Evolutionary conservation across 2,113 vertebrate species (phyloP), one percentile per base, ranked within the genome.

Genomic region (Lagopus muta): DNA sequence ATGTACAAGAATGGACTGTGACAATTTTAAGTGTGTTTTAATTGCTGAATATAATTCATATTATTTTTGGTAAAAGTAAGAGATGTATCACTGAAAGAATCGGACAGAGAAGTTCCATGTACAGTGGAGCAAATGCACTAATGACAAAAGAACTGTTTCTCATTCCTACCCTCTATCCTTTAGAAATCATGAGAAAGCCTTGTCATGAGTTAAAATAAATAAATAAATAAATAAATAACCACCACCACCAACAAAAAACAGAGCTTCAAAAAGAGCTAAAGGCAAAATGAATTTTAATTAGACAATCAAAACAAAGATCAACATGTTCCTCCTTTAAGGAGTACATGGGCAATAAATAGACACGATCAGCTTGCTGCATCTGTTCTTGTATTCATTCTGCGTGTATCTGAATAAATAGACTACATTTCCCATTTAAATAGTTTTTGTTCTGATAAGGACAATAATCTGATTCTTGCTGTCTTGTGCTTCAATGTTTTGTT

Each of bases 221-320:
- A 38, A 34, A 42, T 36, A 36, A 36, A 36, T 36, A 36, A 36
- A 38, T 38, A 38, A 38, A 38, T 4, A 38, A 38, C 38, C 38
- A 38, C 38, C 38, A 38, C 38, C 42, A 43, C 7, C 42, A 60
- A 61, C 14, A 38, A 28, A 16, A 34, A 61, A 38, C 25, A 62
- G 10, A 45, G 28, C 25, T 67, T 81, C 71, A 55, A 73, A 47
- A 92, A 77, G 19, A 64, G 27, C 42, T 84, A 73, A 81, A 72
- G 61, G 30, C 43, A 88, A 90, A 73, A 58, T 34, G 4, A 85
- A 54, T 85, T 88, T 73, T 88, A 88, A 69, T 73, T 77, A 82
- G 54, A 54, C 48, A 64, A 73, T 76, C 75, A 85, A 88, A 85
- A 62, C 64, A 85, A 88, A 88, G 79, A 77, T 88, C 65, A 78